Conservation (phyloP, 2,888 invertebrate genomes). For the Iphiclides podalirius region DNA sequence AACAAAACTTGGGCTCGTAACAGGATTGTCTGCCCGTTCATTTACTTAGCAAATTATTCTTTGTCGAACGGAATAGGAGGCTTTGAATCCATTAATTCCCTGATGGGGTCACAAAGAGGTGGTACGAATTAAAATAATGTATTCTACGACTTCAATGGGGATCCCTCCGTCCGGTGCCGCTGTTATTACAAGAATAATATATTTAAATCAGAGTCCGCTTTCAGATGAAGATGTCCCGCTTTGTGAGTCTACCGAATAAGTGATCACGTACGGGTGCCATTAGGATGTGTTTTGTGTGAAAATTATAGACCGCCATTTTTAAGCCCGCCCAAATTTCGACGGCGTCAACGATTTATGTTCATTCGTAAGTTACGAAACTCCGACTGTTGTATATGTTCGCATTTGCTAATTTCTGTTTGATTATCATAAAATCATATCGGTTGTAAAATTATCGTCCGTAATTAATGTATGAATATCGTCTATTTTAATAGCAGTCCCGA, state of each 20-base stretch:
- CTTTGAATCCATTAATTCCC: constrained; percentile 79
- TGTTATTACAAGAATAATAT: constrained; percentile 79
- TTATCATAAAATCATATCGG: constrained; percentile 16
- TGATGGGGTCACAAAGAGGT: constrained; percentile 78
- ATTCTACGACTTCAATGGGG: constrained; percentile 76
- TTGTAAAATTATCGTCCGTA: too few relatives aligned
- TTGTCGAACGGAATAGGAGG: constrained; percentile 77
- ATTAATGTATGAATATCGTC: constrained; percentile 22
- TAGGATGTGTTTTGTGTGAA: constrained; percentile 79
- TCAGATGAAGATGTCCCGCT: constrained; percentile 75
- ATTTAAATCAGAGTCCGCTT: constrained; percentile 78
- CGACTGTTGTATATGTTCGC: constrained; percentile 28
- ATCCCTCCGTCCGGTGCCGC: constrained; percentile 73
- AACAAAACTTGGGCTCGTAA: constrained; percentile 73
- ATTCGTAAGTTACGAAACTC: constrained; percentile 67
- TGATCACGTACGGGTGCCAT: constrained; percentile 74
- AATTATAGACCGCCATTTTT: constrained; percentile 78
- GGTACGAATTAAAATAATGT: constrained; percentile 79
- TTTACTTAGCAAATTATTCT: constrained; percentile 81
- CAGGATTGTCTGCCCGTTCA: constrained; percentile 77
- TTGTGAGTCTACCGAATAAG: constrained; percentile 71
- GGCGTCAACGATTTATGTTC: constrained; percentile 63
- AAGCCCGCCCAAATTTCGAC: constrained; percentile 58
- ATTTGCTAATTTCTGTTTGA: too few relatives aligned
- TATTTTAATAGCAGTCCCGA: constrained; percentile 61